Percentiles rank a stretch among this genome's conserved stretches.
Conservation (phyloP, 53 echinoderm and acorn worm species). For the Holothuria scabra region DNA sequence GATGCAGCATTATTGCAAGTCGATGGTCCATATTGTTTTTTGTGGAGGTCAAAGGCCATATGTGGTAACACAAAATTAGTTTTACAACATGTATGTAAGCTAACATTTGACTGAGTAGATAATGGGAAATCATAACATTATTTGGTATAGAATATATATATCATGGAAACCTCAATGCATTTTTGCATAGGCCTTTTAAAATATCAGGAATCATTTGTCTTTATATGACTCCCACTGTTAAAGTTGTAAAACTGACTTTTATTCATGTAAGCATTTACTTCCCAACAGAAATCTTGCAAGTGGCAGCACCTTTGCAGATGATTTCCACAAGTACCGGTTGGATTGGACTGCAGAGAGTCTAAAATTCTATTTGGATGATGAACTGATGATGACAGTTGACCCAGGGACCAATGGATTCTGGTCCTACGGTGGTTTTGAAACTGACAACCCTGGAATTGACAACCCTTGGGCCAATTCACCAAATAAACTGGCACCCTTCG, state of each 20-base stretch:
- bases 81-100: too few relatives aligned
- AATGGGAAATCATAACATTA: too few relatives aligned
- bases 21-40: too few relatives aligned
- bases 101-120: too few relatives aligned
- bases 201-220: too few relatives aligned
- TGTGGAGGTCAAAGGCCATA: too few relatives aligned
- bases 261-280: neutral
- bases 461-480: conserved; percentile 78
- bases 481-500: conserved; percentile 89
- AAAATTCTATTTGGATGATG: conserved; percentile 78
- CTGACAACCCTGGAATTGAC: conserved; percentile 57
- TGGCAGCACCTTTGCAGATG: conserved; percentile 64
- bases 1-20: too few relatives aligned
- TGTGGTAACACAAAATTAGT: too few relatives aligned
- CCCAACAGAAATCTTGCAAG: conserved; percentile 56
- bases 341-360: conserved; percentile 74
- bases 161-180: too few relatives aligned
- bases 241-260: neutral
- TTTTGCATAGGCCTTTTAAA: too few relatives aligned
- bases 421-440: conserved; percentile 71
- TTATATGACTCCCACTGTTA: neutral
- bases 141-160: too few relatives aligned
- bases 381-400: conserved; percentile 62
- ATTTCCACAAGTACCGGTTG: conserved; percentile 72
- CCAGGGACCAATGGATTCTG: conserved; percentile 79